These are phyloP conservation scores for Ceyx melanurus DNA, from an alignment of 2,113 vertebrate species.

Conservation along the genomic window DNA sequence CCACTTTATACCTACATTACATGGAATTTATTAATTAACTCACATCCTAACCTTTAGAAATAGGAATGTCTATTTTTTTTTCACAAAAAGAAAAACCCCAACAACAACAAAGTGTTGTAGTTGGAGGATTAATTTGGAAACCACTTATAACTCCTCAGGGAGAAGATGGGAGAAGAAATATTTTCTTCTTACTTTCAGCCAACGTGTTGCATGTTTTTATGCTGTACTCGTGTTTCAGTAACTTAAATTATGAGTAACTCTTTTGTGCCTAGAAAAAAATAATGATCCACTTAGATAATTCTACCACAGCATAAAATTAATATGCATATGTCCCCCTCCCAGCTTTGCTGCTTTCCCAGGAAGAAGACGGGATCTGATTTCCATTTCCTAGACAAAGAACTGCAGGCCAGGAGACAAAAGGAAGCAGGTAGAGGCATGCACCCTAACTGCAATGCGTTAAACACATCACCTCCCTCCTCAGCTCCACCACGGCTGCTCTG, in stretches of 20 bases:
- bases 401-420: not conserved
- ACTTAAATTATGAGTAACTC: not conserved
- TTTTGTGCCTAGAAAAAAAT: not conserved
- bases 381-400: not conserved
- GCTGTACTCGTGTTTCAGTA: not conserved
- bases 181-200: not conserved
- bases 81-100: not conserved
- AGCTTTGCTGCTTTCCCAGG: not conserved
- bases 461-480: not conserved
- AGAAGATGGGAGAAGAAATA: not conserved
- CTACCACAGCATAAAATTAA: not conserved
- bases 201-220: not conserved
- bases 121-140: not conserved
- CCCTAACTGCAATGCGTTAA: slow-evolving; percentile 9
- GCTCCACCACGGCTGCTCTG: slow-evolving; percentile 32
- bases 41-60: not conserved
- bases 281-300: not conserved
- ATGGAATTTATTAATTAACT: not conserved
- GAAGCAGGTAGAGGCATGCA: slow-evolving; percentile 29
- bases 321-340: not conserved
- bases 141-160: not conserved
- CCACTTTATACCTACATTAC: not conserved
- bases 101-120: not conserved
- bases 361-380: not conserved
- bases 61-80: not conserved